A percentile compares a stretch with the other conserved stretches of the same genome.
Conservation (phyloP, 2,888 invertebrate genomes). For the Xestobium rufovillosum region DNA sequence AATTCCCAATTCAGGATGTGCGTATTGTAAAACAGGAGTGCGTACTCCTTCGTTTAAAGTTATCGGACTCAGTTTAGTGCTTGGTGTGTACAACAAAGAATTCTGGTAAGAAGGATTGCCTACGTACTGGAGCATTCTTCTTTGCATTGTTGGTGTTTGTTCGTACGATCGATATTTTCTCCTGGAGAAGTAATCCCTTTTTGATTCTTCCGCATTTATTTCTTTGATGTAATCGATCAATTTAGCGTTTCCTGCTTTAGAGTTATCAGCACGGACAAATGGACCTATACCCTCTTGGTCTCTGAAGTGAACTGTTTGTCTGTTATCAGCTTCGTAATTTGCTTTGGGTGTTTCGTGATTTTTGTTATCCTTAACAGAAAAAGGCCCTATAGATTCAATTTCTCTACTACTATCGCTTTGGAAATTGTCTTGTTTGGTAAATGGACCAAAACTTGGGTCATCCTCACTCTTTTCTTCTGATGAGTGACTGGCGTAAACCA, state of each 20-base stretch:
- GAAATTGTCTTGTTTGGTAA: slow-evolving; percentile 55
- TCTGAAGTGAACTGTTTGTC: slow-evolving; percentile 25
- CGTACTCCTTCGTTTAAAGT: slow-evolving; percentile 63
- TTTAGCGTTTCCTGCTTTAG: slow-evolving; percentile 45
- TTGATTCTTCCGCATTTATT: slow-evolving; percentile 58
- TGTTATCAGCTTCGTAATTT: slow-evolving; percentile 22
- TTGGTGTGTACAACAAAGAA: slow-evolving; percentile 57
- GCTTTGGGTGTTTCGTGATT: slow-evolving; percentile 20
- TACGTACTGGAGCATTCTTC: slow-evolving; percentile 64
- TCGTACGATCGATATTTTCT: slow-evolving; percentile 41
- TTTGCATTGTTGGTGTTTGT: slow-evolving; percentile 53
- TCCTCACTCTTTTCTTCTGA: slow-evolving; percentile 20
- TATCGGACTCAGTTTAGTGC: slow-evolving; percentile 49
- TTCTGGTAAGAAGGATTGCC: slow-evolving; percentile 57
- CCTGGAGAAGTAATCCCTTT: slow-evolving; percentile 53
- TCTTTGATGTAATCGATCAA: slow-evolving; percentile 59
- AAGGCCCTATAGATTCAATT: slow-evolving; percentile 45
- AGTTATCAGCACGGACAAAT: slow-evolving; percentile 57
- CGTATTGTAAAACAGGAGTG: slow-evolving; percentile 70
- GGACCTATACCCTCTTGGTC: slow-evolving; percentile 50
- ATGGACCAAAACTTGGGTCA: slow-evolving; percentile 48
- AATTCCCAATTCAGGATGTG: slow-evolving; percentile 71
- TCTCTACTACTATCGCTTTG: slow-evolving; percentile 25
- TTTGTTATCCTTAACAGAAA: slow-evolving; percentile 52
- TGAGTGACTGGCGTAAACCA: slow-evolving; percentile 43